Conservation (phyloP, 1,140 invertebrate species). For the Lamellibrachia luymesi region DNA sequence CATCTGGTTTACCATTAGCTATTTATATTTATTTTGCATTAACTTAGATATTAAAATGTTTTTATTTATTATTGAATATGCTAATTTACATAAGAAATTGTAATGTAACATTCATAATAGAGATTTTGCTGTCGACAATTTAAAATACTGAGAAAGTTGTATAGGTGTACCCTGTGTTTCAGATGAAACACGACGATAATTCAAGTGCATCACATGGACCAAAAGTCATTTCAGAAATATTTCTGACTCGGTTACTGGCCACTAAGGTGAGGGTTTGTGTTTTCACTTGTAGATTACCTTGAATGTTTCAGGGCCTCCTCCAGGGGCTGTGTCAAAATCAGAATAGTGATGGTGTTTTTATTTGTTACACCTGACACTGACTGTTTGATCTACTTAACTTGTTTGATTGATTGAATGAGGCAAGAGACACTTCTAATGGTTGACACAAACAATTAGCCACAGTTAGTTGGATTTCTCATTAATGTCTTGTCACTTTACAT, state of each 20-base stretch:
- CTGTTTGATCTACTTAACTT: background rate
- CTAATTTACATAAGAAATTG: background rate
- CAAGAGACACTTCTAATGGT: background rate
- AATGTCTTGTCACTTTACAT: no score
- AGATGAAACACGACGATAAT: constrained; percentile 77
- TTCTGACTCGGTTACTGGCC: constrained; percentile 92
- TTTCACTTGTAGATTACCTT: background rate
- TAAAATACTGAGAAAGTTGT: background rate
- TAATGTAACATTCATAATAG: background rate
- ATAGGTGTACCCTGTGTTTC: background rate
- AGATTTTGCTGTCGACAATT: background rate
- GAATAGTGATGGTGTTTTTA: background rate
- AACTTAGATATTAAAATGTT: constrained; percentile 2
- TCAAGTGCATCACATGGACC: constrained; percentile 93
- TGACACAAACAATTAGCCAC: background rate
- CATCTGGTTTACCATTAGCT: background rate
- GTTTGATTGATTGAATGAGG: background rate
- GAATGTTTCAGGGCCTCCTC: background rate
- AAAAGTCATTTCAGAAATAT: constrained; percentile 99
- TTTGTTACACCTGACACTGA: background rate
- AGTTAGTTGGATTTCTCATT: background rate
- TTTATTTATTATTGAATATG: background rate
- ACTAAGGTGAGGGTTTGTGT: constrained; percentile 71
- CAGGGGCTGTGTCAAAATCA: background rate
- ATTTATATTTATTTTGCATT: background rate